These are phyloP conservation scores for Ylistrum balloti DNA, from an alignment of 1,140 invertebrate species.

Conservation along the genomic window DNA sequence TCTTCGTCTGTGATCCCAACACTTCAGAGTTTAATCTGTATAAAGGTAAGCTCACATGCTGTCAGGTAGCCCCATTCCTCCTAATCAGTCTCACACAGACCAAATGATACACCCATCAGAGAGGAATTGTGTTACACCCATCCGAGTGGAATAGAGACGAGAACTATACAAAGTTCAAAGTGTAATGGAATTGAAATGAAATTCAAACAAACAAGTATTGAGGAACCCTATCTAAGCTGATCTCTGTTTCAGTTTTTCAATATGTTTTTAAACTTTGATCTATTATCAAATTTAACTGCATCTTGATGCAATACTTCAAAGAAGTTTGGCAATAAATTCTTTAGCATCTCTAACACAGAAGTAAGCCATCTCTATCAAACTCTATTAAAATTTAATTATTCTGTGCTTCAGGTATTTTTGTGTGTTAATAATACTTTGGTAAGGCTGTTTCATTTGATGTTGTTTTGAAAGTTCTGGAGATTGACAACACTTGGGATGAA, in stretches of 20 bases:
- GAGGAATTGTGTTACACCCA: neutral
- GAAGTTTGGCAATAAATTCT: neutral
- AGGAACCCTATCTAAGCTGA: neutral
- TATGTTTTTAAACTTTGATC: constrained; percentile 5
- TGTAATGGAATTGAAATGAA: neutral
- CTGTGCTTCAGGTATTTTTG: neutral
- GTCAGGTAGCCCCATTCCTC: neutral
- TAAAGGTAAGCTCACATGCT: neutral
- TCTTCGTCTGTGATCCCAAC: constrained; percentile 22
- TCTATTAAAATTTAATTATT: neutral
- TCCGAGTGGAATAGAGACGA: neutral
- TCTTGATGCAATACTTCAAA: neutral
- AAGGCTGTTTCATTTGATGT: neutral
- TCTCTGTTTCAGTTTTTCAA: neutral
- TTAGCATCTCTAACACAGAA: neutral
- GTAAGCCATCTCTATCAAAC: neutral
- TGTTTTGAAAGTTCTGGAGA: neutral
- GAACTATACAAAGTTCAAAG: neutral
- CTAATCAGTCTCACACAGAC: neutral
- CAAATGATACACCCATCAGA: constrained; percentile 11
- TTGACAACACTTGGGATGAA: too few species aligned
- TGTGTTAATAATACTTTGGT: neutral
- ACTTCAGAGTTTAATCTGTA: neutral
- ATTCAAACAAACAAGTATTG: neutral
- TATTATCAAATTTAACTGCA: neutral